phyloP scores from a whole-genome alignment of 64 coral and sea anemone species.

The Porites australiensis region DNA sequence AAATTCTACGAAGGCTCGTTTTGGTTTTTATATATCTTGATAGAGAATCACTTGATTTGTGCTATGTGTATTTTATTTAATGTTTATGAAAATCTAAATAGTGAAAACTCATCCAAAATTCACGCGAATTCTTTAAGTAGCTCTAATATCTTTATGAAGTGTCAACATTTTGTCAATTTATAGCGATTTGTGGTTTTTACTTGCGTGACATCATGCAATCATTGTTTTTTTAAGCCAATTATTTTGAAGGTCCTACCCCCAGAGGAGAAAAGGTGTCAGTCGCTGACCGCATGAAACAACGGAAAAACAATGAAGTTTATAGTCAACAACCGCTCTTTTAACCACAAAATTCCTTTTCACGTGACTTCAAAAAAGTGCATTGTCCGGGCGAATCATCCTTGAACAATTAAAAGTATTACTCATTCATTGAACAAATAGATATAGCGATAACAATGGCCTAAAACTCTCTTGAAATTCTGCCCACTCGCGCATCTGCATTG shows the following conservation, averaged over 20 bases:
- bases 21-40: not conserved
- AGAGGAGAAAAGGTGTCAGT: constrained; percentile 4
- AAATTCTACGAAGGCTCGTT: constrained; percentile 30
- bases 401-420: constrained; percentile 25
- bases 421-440: constrained; percentile 8
- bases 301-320: constrained; percentile 24
- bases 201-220: constrained; percentile 27
- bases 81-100: not conserved
- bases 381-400: not conserved
- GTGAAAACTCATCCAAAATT: not conserved
- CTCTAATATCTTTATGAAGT: constrained; percentile 24
- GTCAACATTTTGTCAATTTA: constrained; percentile 46
- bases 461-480: not conserved
- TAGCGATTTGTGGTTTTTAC: not conserved
- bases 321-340: not conserved
- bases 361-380: not conserved
- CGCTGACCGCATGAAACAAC: constrained; percentile 8
- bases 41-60: no score
- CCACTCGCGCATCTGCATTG: not conserved
- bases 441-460: not conserved
- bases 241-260: not conserved
- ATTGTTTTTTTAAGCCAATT: constrained; percentile 37
- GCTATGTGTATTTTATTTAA: not conserved
- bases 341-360: constrained; percentile 15
- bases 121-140: not conserved